Evolutionary conservation across 1,140 invertebrate genomes (phyloP).

Genomic region (Atopsyche davidsoni): DNA sequence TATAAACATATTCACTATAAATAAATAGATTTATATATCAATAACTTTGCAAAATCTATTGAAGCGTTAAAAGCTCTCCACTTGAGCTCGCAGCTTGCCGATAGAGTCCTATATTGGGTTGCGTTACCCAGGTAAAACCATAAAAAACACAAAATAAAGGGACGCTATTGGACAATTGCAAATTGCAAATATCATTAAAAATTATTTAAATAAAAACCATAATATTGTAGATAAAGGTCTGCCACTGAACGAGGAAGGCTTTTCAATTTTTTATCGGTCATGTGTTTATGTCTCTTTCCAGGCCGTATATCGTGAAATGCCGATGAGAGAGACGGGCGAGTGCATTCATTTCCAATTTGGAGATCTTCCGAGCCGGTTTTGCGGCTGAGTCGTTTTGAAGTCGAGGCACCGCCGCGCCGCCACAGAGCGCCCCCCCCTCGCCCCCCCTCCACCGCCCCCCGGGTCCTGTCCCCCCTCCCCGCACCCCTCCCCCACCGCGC

Average conservation of each 20-base stretch:
- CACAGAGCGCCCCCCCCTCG: neutral
- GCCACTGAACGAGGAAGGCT: constrained; percentile 18
- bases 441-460: too few species aligned
- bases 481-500: too few species aligned
- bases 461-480: too few species aligned
- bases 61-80: too few species aligned
- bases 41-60: too few species aligned
- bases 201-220: neutral
- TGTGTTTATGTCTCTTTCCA: constrained; percentile 16
- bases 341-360: constrained; percentile 30
- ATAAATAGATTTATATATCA: too few species aligned
- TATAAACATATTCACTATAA: too few species aligned
- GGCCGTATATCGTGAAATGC: constrained; percentile 1
- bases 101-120: too few species aligned
- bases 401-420: constrained; percentile 1
- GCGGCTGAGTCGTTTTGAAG: constrained; percentile 19
- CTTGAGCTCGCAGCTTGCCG: too few species aligned
- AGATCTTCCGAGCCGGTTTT: constrained; percentile 30
- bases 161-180: too few species aligned
- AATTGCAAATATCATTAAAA: neutral
- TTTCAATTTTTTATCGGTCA: constrained; percentile 28
- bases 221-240: neutral
- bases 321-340: constrained; percentile 18
- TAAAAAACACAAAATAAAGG: too few species aligned
- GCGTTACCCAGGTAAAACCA: too few species aligned